Conservation (phyloP, 1,140 invertebrate species). For the Acromyrmex charruanus region DNA sequence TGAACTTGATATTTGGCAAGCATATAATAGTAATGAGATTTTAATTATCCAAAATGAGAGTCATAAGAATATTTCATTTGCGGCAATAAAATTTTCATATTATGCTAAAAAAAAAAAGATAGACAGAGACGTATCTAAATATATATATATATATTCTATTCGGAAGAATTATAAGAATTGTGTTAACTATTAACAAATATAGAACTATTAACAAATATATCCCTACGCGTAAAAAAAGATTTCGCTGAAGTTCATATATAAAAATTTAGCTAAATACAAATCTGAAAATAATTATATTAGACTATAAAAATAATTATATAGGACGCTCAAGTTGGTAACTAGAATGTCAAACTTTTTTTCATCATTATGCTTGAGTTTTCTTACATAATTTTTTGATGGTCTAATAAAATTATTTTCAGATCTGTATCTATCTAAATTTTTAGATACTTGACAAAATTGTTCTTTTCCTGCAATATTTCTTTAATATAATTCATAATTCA, state of each 20-base stretch:
- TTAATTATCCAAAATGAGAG: background rate
- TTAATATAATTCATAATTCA: background rate
- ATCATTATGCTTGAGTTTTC: too few species aligned
- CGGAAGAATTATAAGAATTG: background rate
- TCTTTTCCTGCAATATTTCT: background rate
- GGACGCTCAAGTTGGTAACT: too few species aligned
- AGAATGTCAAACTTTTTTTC: too few species aligned
- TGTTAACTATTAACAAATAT: background rate
- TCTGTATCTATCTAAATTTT: too few species aligned
- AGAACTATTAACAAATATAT: background rate
- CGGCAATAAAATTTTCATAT: slow-evolving; percentile 4
- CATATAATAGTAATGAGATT: background rate
- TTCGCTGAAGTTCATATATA: too few species aligned
- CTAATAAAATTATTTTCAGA: too few species aligned
- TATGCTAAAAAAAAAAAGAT: background rate
- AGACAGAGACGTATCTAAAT: too few species aligned
- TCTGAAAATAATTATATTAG: too few species aligned
- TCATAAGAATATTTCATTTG: background rate
- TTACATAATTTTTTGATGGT: too few species aligned
- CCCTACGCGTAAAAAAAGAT: background rate
- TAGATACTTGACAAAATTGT: too few species aligned
- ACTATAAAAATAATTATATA: too few species aligned
- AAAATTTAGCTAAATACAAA: too few species aligned
- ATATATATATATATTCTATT: background rate
- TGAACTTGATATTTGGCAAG: slow-evolving; percentile 3